Conservation (phyloP, 2,113 vertebrate genomes). For the Myiagra hebetior region DNA sequence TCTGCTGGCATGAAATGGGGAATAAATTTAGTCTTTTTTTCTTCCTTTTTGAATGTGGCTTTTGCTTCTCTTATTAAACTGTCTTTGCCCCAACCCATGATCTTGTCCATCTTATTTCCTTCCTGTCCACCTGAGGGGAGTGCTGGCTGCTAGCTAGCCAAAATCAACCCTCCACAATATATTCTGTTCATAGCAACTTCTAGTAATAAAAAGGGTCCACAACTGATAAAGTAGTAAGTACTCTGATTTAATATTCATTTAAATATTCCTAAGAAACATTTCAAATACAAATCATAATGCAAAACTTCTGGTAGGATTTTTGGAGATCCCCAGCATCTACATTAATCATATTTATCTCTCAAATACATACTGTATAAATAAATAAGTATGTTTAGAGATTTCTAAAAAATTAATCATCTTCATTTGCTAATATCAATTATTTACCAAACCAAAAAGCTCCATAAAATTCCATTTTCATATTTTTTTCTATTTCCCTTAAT, state of each 20-base stretch:
- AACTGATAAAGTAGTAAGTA: neutral
- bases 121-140: neutral
- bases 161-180: neutral
- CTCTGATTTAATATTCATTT: neutral
- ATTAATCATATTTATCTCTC: neutral
- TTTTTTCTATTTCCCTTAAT: neutral
- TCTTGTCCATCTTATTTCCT: neutral
- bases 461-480: neutral
- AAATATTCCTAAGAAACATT: neutral
- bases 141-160: neutral
- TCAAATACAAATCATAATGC: neutral
- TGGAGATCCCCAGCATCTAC: neutral
- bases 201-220: neutral
- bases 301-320: neutral
- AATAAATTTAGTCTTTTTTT: neutral
- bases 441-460: neutral
- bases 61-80: neutral
- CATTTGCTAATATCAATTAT: neutral
- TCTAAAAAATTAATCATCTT: neutral
- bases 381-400: neutral
- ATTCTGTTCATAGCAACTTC: neutral
- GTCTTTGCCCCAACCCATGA: neutral
- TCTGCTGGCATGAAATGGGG: neutral
- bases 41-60: fast-evolving
- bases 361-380: neutral